Percentiles rank a stretch among this genome's conserved stretches.
Conservation (phyloP, 2,888 invertebrate genomes). For the Trissolcus japonicus region DNA sequence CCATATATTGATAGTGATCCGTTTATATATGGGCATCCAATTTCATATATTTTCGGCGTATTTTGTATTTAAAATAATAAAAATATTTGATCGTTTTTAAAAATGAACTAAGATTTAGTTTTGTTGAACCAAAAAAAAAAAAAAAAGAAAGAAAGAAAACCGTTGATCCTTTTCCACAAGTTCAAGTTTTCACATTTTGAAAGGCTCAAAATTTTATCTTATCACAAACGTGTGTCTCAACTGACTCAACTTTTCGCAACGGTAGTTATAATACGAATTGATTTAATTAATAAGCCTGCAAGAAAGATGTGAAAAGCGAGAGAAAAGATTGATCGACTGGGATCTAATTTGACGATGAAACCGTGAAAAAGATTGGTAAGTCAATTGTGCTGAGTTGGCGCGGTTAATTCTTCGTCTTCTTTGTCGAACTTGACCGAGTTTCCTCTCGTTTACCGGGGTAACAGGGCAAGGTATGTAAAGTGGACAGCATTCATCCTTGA, state of each 20-base stretch:
- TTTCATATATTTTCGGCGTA: background rate
- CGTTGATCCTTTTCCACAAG: background rate
- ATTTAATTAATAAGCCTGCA: no score
- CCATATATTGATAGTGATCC: no score
- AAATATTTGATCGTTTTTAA: no score
- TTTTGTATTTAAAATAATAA: no score
- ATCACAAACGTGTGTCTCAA: no score
- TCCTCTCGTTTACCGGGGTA: constrained; percentile 68
- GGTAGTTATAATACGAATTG: no score
- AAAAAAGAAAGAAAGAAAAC: no score
- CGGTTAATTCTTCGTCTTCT: constrained; percentile 57
- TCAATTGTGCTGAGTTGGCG: constrained; percentile 37
- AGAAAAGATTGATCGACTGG: constrained; percentile 35
- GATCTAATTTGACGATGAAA: constrained; percentile 42
- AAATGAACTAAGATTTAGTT: no score
- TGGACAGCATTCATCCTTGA: constrained; percentile 76
- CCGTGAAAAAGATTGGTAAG: constrained; percentile 39
- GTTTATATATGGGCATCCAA: background rate
- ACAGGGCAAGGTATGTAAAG: constrained; percentile 74
- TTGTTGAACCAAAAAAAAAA: no score
- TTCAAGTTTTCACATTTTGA: background rate
- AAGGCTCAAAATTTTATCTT: background rate
- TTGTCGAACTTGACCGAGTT: constrained; percentile 75
- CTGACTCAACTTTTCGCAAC: no score
- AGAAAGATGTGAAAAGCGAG: background rate